Evolutionary conservation across 2,113 vertebrate species (phyloP), one percentile per base, ranked within the genome.

Genomic region (Tragelaphus strepsiceros): DNA sequence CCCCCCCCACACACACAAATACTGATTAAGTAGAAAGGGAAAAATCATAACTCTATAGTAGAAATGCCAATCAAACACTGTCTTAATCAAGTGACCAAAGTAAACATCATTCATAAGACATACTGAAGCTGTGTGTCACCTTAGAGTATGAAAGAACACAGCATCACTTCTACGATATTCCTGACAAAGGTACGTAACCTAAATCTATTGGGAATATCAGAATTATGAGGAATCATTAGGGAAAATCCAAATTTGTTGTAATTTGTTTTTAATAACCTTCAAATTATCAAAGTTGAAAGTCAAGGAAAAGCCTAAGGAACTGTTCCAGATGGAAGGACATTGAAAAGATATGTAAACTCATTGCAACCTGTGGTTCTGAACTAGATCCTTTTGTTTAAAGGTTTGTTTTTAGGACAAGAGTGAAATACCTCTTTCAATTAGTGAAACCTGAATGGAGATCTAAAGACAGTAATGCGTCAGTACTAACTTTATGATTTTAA

Each of bases 401-500:
- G 5, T 28, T 32, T 58, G 61, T 35, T 39, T 56, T 59, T 30
- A 89, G 24, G 30, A 78, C 81, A 91, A 49, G 3, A 84, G 82
- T 28, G 53, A 81, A 81, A 81, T 81, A 81, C 17, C 51, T 81
- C 26, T 49, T 49, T 49, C 46, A 81, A 32, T 81, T 12, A 81
- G 30, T 90, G 74, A 77, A 91, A 91, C 2, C 28, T 93, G 46
- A 62, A 53, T 81, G 54, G 43, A 19, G 6, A 17, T 49, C 6
- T 93, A 67, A 56, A 64, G 13, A 35, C 2, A 83, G 22, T 83
- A 83, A 78, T 46, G 6, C 12, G 5, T 82, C 11, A 59, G 7
- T 94, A 22, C 80, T 86, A 96, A 88, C 9, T 15, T 84, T 49
- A 24, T 88, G 77, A 88, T 90, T 96, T 88, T 90, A 90, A 91